Conservation (phyloP, 2,888 invertebrate species). For the Deilephila porcellus region DNA sequence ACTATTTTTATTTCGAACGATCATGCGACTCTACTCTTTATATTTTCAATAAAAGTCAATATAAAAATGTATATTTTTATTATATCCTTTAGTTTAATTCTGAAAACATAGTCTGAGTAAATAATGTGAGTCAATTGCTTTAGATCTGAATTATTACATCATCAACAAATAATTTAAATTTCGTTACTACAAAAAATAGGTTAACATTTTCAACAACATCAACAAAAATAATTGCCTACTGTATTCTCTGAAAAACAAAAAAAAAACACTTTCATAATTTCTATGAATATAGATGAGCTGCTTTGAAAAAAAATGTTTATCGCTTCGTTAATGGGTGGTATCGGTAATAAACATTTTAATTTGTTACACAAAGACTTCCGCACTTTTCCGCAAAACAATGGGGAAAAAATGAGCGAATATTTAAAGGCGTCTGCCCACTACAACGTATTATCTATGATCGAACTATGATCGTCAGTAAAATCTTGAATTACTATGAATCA, state of each 20-base stretch:
- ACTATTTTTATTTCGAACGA: too few relatives aligned
- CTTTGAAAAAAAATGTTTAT: neutral
- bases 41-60: too few relatives aligned
- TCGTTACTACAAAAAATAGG: neutral
- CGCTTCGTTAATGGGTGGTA: slow-evolving; percentile 6
- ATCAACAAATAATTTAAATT: too few relatives aligned
- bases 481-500: too few relatives aligned
- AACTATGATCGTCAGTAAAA: too few relatives aligned
- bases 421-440: neutral
- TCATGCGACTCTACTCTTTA: too few relatives aligned
- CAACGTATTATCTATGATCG: too few relatives aligned
- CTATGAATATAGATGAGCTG: slow-evolving; percentile 3
- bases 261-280: neutral
- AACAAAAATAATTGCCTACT: neutral
- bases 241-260: neutral
- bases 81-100: too few relatives aligned
- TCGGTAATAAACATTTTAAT: slow-evolving; percentile 2
- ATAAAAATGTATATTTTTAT: too few relatives aligned
- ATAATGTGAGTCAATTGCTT: too few relatives aligned
- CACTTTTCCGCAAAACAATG: neutral
- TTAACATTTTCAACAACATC: neutral
- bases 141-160: too few relatives aligned
- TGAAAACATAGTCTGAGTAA: too few relatives aligned
- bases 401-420: neutral
- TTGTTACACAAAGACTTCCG: slow-evolving; percentile 6